Base-by-base conservation (phyloP, 1,140 invertebrate species). In the Brachionus rotundiformis region DNA sequence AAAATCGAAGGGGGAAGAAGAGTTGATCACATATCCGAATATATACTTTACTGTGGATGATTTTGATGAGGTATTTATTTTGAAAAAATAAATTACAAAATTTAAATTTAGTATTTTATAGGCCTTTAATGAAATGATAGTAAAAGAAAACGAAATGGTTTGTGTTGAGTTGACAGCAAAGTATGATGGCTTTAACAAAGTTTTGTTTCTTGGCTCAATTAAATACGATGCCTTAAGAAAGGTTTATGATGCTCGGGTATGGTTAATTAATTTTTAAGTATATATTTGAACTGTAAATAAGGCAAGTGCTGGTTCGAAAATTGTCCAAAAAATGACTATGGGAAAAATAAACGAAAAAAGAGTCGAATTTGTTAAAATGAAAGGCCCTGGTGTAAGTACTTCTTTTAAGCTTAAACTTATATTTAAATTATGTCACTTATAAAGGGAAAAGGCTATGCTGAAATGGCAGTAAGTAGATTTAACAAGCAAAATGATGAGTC, bases 31-130 rank as follows among this genome's bases (percentile, higher is more conserved):
- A 33, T 99, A 98, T 89, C 97, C 97, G 1, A 94, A 97, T 89
- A 95, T 99, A 84, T 98, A 95, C 89, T 99, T 98, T 88, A 95
- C 95, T 91, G 94, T 99, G 63, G 97, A 99, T 88, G 97, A 98
- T 90, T 99, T 98, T 89, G 96, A 98, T 89, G 95, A 98, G 91
- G 94, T 96, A 85, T 86, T 39, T 73, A 71, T 23, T 41, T 13
- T 10, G 4, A 31, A 63, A 71, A 49, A 82, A 8, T 80, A 63
- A 61, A 19, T 71, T 23, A 80, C 33, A 75, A 13, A 44, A 23
- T 65, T n/a, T n/a, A n/a, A n/a, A n/a, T n/a, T n/a, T n/a, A n/a
- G 0, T 83, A 71, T 82, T 79, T 86, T 85, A 31, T 86, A 93
- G 92, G 92, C 93, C 80, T 98, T 98, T 90, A 93, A 92, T 89